Base-by-base conservation (phyloP, 2,797 vertebrate genomes). In the Apogon talboti region DNA sequence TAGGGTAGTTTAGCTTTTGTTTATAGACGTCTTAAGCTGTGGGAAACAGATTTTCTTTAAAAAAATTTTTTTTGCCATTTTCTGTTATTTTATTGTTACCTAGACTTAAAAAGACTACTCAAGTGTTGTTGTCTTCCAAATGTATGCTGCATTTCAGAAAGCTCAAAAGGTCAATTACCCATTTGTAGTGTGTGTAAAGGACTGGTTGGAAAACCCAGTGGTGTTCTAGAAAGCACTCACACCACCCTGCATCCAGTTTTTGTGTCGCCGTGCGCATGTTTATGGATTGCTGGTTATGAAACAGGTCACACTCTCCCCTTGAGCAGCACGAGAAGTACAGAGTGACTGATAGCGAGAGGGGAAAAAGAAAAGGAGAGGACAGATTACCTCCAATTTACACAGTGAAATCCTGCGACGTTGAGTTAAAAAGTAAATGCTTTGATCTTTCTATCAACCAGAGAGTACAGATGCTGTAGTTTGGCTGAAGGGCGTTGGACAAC, bases 221-320 rank as follows among this genome's bases (percentile, higher is more conserved):
- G 21, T 24, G 21, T 24, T 24, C 18, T 2, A 50, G 14, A 15
- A 59, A 60, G 76, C 21, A 38, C 18, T 15, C 14, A 51, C 18
- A 12, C 21, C 11, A 16, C 49, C 45, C 66, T 56, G 61, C 52
- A 35, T 15, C 16, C 0, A 1, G 33, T 11, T 44, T 21, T 64
- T 2, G 2, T 63, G 74, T 38, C 42, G 40, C 53, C 15, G 30
- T 66, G 59, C 81, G 74, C 76, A 69, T 81, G 74, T 73, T 81
- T 82, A 74, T 80, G 67, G 65, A 71, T 70, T 38, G 41, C 55
- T 82, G 73, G 65, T 87, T 83, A 81, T 74, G 76, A 88, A 89
- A 82, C 78, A 71, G 80, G 84, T 84, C 81, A 78, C 74, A 68
- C 53, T 56, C 67, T 78, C 55, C 67, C 72, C 78, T 75, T 52